phyloP scores from a whole-genome alignment of 2,888 invertebrate species.

The Thysanoteuthis rhombus region DNA sequence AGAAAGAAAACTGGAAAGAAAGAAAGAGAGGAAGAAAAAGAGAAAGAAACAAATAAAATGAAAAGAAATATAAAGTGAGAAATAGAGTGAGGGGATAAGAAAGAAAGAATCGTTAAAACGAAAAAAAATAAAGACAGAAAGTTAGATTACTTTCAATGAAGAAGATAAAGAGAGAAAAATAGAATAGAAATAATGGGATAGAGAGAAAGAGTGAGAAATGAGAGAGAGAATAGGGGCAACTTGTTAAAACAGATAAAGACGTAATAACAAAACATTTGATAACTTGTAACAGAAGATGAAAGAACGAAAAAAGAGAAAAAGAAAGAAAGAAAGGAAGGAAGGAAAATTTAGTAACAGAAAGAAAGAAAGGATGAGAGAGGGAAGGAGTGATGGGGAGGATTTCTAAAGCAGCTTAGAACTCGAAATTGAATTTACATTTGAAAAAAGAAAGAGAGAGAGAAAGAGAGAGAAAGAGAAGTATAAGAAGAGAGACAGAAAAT shows the following conservation, averaged over 20 bases:
- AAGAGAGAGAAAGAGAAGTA: too few relatives aligned
- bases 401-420: too few relatives aligned
- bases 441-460: too few relatives aligned
- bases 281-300: neutral
- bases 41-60: too few relatives aligned
- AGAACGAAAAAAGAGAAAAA: neutral
- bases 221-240: neutral
- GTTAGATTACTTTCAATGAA: too few relatives aligned
- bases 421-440: too few relatives aligned
- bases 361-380: neutral
- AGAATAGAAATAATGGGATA: neutral
- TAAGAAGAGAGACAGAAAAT: too few relatives aligned
- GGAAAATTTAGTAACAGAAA: too few relatives aligned
- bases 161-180: neutral
- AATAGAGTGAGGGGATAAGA: too few relatives aligned
- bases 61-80: too few relatives aligned
- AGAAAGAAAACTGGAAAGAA: neutral
- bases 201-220: neutral
- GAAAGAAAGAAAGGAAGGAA: neutral
- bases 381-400: neutral
- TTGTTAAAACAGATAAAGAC: neutral
- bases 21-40: neutral
- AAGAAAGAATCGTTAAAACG: too few relatives aligned
- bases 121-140: too few relatives aligned
- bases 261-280: neutral